Percentiles rank a stretch among this genome's conserved stretches.
Evolutionary conservation across 2,113 vertebrate genomes (phyloP).

Genomic region (Atrichornis clamosus): DNA sequence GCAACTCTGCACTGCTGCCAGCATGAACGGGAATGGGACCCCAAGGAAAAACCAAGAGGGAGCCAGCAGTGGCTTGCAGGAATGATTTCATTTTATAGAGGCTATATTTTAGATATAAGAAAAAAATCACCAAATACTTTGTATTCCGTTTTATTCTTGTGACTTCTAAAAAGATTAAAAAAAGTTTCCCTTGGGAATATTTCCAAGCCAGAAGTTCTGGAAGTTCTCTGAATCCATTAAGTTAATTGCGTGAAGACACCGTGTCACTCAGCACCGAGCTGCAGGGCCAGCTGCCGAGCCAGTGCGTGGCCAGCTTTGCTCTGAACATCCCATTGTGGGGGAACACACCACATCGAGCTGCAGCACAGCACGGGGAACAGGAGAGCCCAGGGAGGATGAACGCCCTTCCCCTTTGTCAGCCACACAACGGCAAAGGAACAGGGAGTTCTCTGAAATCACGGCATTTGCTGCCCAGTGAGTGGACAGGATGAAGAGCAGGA

Average conservation of each 20-base stretch:
- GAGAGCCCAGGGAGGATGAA: neutral
- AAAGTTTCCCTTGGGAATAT: neutral
- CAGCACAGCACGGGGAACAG: neutral
- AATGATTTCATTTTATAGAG: neutral
- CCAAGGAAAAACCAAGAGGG: neutral
- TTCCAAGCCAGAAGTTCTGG: neutral
- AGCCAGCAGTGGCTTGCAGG: neutral
- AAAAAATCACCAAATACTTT: neutral
- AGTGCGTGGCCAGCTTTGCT: neutral
- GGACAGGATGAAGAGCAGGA: neutral
- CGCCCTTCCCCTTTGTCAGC: neutral
- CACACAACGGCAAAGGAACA: neutral
- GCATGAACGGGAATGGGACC: neutral
- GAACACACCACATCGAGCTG: neutral
- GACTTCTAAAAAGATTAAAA: neutral
- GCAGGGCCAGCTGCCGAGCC: neutral
- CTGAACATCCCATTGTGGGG: neutral
- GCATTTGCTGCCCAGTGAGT: neutral
- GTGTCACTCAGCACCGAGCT: neutral
- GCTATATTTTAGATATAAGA: neutral
- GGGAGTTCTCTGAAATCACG: neutral
- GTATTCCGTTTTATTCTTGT: neutral
- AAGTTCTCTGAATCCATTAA: conserved; percentile 16
- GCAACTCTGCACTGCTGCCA: neutral
- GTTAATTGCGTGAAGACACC: neutral